These are phyloP conservation scores for Misgurnus mizolepis DNA, from an alignment of 2,113 vertebrate genomes.

Conservation along the genomic window DNA sequence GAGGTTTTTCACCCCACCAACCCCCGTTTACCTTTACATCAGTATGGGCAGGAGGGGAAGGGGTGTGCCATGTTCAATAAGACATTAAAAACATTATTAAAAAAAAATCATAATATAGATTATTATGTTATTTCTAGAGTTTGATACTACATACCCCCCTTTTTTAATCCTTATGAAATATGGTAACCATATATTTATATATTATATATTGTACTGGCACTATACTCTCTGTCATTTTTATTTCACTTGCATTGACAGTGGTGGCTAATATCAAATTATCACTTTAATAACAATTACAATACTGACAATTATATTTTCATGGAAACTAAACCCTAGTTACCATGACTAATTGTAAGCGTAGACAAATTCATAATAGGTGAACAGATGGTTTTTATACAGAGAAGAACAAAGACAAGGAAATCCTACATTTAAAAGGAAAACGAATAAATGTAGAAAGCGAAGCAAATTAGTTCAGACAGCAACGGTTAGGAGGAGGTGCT, in stretches of 20 bases:
- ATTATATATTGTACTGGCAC: not conserved
- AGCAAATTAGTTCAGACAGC: constrained; percentile 33
- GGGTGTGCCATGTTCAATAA: constrained; percentile 10
- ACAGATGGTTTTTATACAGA: constrained; percentile 1
- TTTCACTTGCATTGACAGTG: not conserved
- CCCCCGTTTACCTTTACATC: constrained; percentile 15
- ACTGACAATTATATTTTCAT: not conserved
- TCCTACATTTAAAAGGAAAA: not conserved
- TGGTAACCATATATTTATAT: not conserved
- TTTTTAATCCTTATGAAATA: no score
- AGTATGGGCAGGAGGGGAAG: not conserved
- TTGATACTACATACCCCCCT: no score
- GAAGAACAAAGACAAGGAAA: constrained; percentile 27
- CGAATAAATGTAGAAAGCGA: not conserved
- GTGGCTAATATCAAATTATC: not conserved
- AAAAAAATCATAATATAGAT: no score
- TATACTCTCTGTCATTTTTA: not conserved
- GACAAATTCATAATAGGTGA: constrained; percentile 8
- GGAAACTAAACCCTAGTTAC: not conserved
- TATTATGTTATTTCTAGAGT: no score
- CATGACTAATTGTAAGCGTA: not conserved
- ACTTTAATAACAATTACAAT: not conserved
- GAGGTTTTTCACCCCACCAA: constrained; percentile 36
- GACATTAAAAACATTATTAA: no score
- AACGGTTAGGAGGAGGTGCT: constrained; percentile 8